Conservation (phyloP, 1,140 invertebrate species). For the Drosophila setifemur region DNA sequence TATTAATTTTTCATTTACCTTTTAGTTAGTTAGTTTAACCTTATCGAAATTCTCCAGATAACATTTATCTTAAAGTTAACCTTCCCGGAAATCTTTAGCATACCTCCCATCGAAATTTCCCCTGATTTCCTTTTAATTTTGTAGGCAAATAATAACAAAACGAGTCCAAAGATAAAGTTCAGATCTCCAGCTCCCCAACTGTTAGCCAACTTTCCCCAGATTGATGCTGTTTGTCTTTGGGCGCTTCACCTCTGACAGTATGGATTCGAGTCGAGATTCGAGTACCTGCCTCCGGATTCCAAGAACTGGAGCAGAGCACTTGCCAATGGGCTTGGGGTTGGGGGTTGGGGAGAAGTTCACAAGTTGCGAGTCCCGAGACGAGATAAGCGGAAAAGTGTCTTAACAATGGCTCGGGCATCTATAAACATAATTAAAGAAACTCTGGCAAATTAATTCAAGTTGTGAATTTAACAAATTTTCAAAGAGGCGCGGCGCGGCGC, state of each 20-base stretch:
- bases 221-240: conserved; percentile 67
- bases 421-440: conserved; percentile 74
- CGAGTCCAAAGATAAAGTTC: conserved; percentile 41
- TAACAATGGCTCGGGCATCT: conserved; percentile 67
- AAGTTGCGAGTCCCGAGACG: not conserved
- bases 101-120: not conserved
- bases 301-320: conserved; percentile 6
- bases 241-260: conserved; percentile 21
- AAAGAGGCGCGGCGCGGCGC: conserved; percentile 1
- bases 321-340: conserved; percentile 4
- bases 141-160: conserved; percentile 50
- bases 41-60: not conserved
- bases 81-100: not conserved
- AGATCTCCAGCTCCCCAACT: conserved; percentile 2
- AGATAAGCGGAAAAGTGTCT: conserved; percentile 50
- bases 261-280: conserved; percentile 35
- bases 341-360: not conserved
- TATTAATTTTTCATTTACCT: too few relatives aligned
- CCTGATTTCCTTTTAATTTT: conserved; percentile 52
- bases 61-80: conserved; percentile 11
- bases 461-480: conserved; percentile 61
- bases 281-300: conserved; percentile 36
- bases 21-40: not conserved
- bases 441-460: conserved; percentile 72
- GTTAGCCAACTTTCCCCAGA: conserved; percentile 29